These are phyloP conservation scores for Zophobas atratus DNA, from an alignment of 1,140 invertebrate species.

Conservation along the genomic window DNA sequence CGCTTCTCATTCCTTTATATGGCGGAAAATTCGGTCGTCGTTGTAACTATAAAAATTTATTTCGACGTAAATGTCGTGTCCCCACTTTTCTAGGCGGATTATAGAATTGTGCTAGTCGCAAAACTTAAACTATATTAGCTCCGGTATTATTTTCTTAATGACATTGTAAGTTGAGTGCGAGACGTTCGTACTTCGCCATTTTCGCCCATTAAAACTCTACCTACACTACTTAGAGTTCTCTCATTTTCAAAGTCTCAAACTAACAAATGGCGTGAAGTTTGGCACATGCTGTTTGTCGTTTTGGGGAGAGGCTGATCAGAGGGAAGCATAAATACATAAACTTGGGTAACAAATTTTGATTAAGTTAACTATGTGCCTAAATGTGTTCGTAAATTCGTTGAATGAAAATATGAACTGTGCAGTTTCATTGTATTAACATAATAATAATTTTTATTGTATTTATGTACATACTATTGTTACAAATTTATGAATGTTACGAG, in stretches of 20 bases:
- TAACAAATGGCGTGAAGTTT: slow-evolving; percentile 4
- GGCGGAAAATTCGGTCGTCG: background rate
- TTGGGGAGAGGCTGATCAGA: background rate
- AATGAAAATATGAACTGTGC: too few species aligned
- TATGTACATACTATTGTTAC: too few species aligned
- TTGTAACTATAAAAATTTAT: slow-evolving; percentile 7
- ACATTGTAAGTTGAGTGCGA: slow-evolving; percentile 7
- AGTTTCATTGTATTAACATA: too few species aligned
- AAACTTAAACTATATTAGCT: background rate
- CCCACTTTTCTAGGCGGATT: background rate
- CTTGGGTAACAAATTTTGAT: too few species aligned
- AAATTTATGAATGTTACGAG: too few species aligned
- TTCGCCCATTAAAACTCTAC: slow-evolving; percentile 2
- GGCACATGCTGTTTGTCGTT: background rate
- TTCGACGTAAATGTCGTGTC: slow-evolving; percentile 6
- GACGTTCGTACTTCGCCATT: slow-evolving; percentile 17
- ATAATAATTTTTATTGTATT: too few species aligned
- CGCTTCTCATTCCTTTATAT: slow-evolving; percentile 20
- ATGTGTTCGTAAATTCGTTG: too few species aligned
- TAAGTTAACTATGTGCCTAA: too few species aligned
- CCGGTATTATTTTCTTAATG: slow-evolving; percentile 6
- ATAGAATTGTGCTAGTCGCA: too few species aligned
- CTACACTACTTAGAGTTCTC: slow-evolving; percentile 6
- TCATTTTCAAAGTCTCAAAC: background rate
- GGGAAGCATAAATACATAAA: too few species aligned